A percentile compares a stretch with the other conserved stretches of the same genome.
These are phyloP conservation scores for Varecia variegata DNA, from an alignment of 2,797 vertebrate species.

Conservation along the genomic window DNA sequence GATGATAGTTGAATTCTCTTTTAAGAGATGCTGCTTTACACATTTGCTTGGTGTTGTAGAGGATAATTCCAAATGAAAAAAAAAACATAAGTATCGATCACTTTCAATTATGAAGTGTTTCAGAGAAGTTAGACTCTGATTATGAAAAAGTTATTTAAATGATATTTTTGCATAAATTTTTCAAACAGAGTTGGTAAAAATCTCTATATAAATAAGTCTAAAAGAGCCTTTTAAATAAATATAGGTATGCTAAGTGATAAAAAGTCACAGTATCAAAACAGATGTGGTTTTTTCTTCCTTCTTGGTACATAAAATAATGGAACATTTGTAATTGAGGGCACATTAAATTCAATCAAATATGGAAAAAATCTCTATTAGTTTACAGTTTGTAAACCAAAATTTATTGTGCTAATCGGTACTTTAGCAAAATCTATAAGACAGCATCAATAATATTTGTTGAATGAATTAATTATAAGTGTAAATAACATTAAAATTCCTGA, in stretches of 20 bases:
- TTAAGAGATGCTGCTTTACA: background rate
- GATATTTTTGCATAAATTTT: background rate
- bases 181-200: background rate
- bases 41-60: background rate
- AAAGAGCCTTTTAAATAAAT: background rate
- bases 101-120: background rate
- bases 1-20: background rate
- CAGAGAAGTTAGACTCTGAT: background rate
- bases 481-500: background rate
- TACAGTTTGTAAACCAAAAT: background rate
- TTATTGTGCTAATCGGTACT: background rate
- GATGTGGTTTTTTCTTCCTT: background rate
- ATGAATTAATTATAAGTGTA: background rate
- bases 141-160: background rate
- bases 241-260: background rate
- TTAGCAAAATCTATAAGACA: constrained; percentile 4
- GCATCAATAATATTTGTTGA: background rate
- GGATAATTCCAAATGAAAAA: background rate
- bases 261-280: background rate
- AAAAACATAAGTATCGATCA: background rate
- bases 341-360: background rate
- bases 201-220: background rate
- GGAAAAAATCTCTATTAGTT: background rate
- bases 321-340: background rate
- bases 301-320: background rate